phyloP scores from a whole-genome alignment of 2,113 vertebrate species.

The Pungitius pungitius region DNA sequence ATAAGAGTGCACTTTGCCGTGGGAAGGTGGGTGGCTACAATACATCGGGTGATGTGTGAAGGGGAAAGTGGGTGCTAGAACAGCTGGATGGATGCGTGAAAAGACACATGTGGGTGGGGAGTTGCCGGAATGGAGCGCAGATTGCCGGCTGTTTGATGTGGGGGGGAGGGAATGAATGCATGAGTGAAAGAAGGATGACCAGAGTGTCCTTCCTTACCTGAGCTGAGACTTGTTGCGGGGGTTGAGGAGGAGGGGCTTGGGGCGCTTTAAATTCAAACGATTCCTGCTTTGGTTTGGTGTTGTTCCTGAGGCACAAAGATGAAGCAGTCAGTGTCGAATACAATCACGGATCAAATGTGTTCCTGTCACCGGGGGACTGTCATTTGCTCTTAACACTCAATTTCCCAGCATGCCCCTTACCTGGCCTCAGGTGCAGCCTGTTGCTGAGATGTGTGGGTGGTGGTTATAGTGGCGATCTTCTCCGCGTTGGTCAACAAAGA shows the following conservation, averaged over 20 bases:
- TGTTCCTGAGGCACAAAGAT: conserved; percentile 84
- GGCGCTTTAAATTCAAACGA: conserved; percentile 92
- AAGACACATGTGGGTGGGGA: conserved; percentile 26
- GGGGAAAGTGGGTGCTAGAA: conserved; percentile 14
- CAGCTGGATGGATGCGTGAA: conserved; percentile 23
- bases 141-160: conserved; percentile 25
- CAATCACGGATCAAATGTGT: background rate
- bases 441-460: conserved; percentile 94
- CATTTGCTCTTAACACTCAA: background rate
- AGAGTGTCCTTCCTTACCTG: conserved; percentile 70
- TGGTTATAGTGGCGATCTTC: conserved; percentile 99
- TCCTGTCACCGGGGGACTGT: too few relatives aligned
- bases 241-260: conserved; percentile 78
- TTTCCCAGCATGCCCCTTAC: conserved; percentile 75
- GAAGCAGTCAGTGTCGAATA: background rate
- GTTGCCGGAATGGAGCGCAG: conserved; percentile 5
- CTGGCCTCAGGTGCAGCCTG: conserved; percentile 88
- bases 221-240: conserved; percentile 71
- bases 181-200: conserved; percentile 7
- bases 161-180: conserved; percentile 24
- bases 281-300: conserved; percentile 97
- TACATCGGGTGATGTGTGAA: conserved; percentile 12
- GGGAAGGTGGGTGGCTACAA: conserved; percentile 28
- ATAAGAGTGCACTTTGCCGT: conserved; percentile 53
- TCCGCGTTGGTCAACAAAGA: conserved; percentile 98